Percentiles rank a stretch among this genome's conserved stretches.
These are phyloP conservation scores for Choloepus didactylus DNA, from an alignment of 2,797 vertebrate genomes.

Conservation along the genomic window DNA sequence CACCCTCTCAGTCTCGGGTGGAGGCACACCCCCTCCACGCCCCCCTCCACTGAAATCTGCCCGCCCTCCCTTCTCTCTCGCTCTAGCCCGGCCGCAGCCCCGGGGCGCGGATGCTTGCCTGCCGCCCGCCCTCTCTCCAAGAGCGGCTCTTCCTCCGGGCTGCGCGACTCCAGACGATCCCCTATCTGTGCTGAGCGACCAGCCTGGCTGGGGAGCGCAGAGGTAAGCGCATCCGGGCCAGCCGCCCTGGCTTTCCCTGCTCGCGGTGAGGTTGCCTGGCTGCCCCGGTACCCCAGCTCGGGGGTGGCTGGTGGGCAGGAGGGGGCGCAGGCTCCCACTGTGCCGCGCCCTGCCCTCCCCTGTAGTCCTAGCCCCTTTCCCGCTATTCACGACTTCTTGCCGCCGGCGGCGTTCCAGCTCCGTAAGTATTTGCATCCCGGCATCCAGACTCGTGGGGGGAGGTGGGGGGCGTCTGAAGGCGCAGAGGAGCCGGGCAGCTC, in stretches of 20 bases:
- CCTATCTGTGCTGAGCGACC: background rate
- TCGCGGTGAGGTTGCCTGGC: background rate
- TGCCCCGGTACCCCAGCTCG: background rate
- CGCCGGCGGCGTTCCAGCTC: background rate
- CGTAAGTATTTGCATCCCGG: slow-evolving; percentile 41
- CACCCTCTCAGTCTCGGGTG: slow-evolving; percentile 74
- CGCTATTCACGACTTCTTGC: background rate
- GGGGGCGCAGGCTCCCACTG: slow-evolving; percentile 8
- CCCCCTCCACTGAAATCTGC: slow-evolving; percentile 62
- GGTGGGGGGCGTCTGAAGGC: background rate
- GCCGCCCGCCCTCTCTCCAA: slow-evolving; percentile 43
- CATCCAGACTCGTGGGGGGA: background rate
- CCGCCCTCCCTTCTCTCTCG: slow-evolving; percentile 46
- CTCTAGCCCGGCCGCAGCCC: slow-evolving; percentile 58
- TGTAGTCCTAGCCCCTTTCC: background rate
- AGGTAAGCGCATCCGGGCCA: slow-evolving; percentile 50
- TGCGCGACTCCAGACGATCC: background rate
- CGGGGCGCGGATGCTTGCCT: slow-evolving; percentile 70
- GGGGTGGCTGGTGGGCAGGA: background rate
- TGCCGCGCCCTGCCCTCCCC: background rate
- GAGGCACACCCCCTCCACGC: slow-evolving; percentile 81
- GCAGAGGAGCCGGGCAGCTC: background rate
- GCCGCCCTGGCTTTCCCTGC: background rate
- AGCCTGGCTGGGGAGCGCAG: background rate
- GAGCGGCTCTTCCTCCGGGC: slow-evolving; percentile 73